Percentiles rank a stretch among this genome's conserved stretches.
phyloP scores from a whole-genome alignment of 2,888 invertebrate genomes.

The Eledona agricola region DNA sequence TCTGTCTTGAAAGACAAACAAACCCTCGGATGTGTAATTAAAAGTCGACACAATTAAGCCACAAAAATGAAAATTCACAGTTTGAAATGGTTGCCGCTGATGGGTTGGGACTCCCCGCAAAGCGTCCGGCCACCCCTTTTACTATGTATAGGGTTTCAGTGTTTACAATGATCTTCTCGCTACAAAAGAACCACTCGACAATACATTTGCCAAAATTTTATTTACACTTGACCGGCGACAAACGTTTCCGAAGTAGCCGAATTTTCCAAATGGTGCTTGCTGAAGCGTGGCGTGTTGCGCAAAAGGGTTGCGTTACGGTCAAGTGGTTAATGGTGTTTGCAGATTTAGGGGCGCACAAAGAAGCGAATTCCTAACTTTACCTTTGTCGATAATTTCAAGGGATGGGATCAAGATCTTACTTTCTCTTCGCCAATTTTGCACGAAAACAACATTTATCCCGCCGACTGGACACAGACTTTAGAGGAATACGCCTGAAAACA shows the following conservation, averaged over 20 bases:
- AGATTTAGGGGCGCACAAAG: too few species aligned
- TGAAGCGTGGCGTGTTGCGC: conserved; percentile 22
- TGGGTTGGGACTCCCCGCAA: conserved; percentile 1
- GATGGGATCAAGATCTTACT: too few species aligned
- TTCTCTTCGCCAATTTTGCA: too few species aligned
- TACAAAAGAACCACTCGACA: conserved; percentile 24
- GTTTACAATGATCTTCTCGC: conserved; percentile 24
- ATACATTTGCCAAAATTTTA: conserved; percentile 24
- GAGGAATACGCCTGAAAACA: too few species aligned
- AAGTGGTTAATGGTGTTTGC: conserved; percentile 23
- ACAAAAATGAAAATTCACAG: conserved; percentile 42
- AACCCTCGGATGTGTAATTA: conserved; percentile 19
- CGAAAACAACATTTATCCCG: too few species aligned
- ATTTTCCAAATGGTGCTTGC: conserved; percentile 4
- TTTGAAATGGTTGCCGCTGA: conserved; percentile 34
- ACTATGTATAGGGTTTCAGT: conserved; percentile 18
- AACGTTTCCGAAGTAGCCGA: conserved; percentile 17
- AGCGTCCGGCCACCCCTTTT: conserved; percentile 10
- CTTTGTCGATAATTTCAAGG: too few species aligned
- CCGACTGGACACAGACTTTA: too few species aligned
- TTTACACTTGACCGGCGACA: conserved; percentile 26
- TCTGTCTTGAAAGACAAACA: conserved; percentile 23
- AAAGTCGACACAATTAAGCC: conserved; percentile 39
- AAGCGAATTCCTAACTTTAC: too few species aligned
- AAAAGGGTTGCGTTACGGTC: conserved; percentile 27